A percentile compares a stretch with the other conserved stretches of the same genome.
phyloP scores from a whole-genome alignment of 2,888 invertebrate genomes.

The Dicyrtoma fusca region DNA sequence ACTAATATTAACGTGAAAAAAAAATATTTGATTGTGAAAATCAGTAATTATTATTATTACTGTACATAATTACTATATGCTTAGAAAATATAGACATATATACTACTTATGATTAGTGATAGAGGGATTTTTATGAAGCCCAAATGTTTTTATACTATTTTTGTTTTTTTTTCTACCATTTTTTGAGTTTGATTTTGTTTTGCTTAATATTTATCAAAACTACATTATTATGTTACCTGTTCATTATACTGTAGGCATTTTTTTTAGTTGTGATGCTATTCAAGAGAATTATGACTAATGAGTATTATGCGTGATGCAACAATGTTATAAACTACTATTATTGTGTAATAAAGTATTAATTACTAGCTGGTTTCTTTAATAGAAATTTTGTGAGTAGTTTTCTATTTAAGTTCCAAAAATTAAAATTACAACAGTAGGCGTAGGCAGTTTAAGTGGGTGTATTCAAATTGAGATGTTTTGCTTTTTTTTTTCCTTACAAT shows the following conservation, averaged over 20 bases:
- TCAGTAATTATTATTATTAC: too few species aligned
- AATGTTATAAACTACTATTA: neutral
- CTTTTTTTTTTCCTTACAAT: too few species aligned
- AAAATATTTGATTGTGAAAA: too few species aligned
- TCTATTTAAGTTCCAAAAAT: slow-evolving; percentile 1
- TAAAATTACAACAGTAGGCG: too few species aligned
- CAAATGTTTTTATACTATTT: slow-evolving; percentile 30
- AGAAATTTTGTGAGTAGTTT: neutral
- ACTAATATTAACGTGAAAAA: slow-evolving; percentile 1
- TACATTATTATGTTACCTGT: slow-evolving; percentile 11
- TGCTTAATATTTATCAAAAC: slow-evolving; percentile 12
- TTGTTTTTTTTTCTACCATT: slow-evolving; percentile 25
- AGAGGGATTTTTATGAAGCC: slow-evolving; percentile 21
- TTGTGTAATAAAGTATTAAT: slow-evolving; percentile 15
- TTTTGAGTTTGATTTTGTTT: slow-evolving; percentile 19
- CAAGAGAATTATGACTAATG: slow-evolving; percentile 35
- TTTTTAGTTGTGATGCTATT: slow-evolving; percentile 10
- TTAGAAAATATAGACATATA: neutral
- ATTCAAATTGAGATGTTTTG: too few species aligned
- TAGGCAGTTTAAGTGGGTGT: too few species aligned
- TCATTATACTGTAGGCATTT: neutral
- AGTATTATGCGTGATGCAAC: slow-evolving; percentile 29
- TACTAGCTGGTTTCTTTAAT: too few species aligned
- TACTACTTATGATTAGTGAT: neutral
- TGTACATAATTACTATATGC: neutral